Evolutionary conservation across 2,797 vertebrate species (phyloP).

Genomic region (Propithecus deckenii): DNA sequence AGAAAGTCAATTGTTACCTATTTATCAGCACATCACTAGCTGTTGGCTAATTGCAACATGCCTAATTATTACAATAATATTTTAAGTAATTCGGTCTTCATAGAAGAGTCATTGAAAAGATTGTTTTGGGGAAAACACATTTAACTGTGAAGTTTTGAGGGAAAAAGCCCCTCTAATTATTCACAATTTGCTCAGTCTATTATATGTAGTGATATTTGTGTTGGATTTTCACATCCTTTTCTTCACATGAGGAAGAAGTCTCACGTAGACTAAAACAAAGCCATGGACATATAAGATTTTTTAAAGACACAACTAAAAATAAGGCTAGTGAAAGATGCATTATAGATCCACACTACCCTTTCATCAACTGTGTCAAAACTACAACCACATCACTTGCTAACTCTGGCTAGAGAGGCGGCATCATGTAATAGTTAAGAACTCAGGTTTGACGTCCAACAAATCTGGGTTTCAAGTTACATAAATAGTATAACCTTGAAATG

Average conservation of each 20-base stretch:
- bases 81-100: neutral
- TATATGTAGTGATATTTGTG: neutral
- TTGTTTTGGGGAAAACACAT: neutral
- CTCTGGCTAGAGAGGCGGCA: neutral
- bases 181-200: neutral
- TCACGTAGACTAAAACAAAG: neutral
- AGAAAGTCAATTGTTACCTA: neutral
- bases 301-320: neutral
- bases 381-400: neutral
- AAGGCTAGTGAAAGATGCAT: neutral
- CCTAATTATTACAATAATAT: neutral
- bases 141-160: neutral
- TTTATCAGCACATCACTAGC: neutral
- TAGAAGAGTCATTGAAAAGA: neutral
- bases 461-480: neutral
- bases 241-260: neutral
- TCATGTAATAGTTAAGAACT: neutral
- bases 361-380: neutral
- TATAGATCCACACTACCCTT: neutral
- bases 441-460: neutral
- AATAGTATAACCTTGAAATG: neutral
- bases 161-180: neutral
- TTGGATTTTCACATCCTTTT: constrained; percentile 1
- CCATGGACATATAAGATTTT: neutral
- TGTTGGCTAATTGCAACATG: neutral